Evolutionary conservation across 2,113 vertebrate species (phyloP), one percentile per base, ranked within the genome.

Genomic region (Laticauda colubrina): DNA sequence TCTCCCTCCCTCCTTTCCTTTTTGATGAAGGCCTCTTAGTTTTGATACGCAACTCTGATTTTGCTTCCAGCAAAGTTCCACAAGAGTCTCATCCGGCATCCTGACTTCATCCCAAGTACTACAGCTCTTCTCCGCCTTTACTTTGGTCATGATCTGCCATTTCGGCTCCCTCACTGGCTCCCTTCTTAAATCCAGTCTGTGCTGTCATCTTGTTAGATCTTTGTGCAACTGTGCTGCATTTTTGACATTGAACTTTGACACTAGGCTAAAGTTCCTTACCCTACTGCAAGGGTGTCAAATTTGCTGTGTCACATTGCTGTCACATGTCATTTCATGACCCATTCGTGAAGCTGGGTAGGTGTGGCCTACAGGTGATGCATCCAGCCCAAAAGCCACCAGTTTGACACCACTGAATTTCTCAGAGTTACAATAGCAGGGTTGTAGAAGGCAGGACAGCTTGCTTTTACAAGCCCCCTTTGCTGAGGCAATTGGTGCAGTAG

Each of bases 381-480:
- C 61, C 4, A 12, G 29, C 61, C 61, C 29, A n/a, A 0, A 2
- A 15, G 29, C 61, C 4, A 0, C 61, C 61, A 69, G 61, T n/a
- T n/a, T 14, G 29, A 69, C 61, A 64, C 61, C 29, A 29, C 61
- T 81, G 69, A 55, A 64, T 29, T 54, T 64, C 4, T 51, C 24
- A n/a, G 0, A n/a, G 12, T 18, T 1, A 0, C 0, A 3, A 4
- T 24, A 8, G 8, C 0, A 43, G 26, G 34, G 23, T 5, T 15
- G 89, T 45, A 11, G 29, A 59, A 54, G 55, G 39, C 1, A 0
- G 85, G 45, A 12, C 15, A 26, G 26, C 34, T 2, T 4, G 0
- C 4, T 11, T 45, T 39, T 20, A 34, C 4, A 14, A 20, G 24
- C 55, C 10, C 45, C 0, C 0, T 81, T 61, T 4, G 3, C 59